These are phyloP conservation scores for Ammospiza nelsoni DNA, from an alignment of 2,113 vertebrate species.

Conservation along the genomic window DNA sequence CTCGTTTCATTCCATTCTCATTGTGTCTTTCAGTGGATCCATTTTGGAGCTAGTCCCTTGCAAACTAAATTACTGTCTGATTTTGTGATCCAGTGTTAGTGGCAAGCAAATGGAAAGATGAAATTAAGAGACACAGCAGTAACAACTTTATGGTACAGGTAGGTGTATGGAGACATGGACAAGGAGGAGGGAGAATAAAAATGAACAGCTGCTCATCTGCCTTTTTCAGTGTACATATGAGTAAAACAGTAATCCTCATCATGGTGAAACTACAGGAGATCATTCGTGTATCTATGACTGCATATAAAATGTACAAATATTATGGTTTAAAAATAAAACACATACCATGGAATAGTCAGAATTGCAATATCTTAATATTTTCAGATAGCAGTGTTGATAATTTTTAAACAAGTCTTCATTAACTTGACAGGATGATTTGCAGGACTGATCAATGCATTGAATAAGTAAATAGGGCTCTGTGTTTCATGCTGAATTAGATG, in stretches of 20 bases:
- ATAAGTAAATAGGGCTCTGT: background rate
- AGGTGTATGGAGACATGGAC: background rate
- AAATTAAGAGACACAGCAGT: background rate
- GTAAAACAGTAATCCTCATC: background rate
- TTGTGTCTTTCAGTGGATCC: rapidly evolving
- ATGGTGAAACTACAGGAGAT: background rate
- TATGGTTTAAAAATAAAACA: background rate
- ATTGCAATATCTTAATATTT: background rate
- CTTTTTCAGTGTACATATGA: background rate
- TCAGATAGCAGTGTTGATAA: background rate
- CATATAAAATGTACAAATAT: background rate
- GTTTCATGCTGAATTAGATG: background rate
- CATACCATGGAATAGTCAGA: background rate
- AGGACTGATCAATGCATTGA: background rate
- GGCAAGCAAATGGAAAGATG: background rate
- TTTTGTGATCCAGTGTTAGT: background rate
- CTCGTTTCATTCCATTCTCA: background rate
- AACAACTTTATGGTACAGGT: background rate
- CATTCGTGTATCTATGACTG: background rate
- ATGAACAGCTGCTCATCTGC: background rate
- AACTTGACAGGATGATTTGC: background rate
- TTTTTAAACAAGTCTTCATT: background rate
- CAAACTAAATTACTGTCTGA: background rate
- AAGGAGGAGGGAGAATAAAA: background rate
- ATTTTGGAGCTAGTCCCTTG: background rate